Evolutionary conservation across 2,113 vertebrate genomes (phyloP).

Genomic region (Calypte anna): DNA sequence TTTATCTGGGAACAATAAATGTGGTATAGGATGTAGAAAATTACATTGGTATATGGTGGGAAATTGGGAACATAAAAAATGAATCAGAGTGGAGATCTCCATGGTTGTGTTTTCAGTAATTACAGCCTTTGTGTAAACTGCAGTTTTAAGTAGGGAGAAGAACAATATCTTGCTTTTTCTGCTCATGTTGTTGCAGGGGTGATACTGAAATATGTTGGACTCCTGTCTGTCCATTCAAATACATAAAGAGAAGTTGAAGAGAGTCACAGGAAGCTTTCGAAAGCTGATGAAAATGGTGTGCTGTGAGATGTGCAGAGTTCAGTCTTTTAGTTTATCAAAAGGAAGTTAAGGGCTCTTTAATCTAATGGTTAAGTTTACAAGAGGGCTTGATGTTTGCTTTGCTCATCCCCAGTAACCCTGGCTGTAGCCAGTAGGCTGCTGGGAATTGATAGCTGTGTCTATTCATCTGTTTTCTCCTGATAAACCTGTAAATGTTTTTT

Average conservation of each 20-base stretch:
- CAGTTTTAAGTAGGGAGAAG: neutral
- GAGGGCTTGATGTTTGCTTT: neutral
- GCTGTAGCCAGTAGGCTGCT: neutral
- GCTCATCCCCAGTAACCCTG: neutral
- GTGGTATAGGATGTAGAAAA: neutral
- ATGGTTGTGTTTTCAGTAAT: neutral
- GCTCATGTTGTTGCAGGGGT: rapidly evolving
- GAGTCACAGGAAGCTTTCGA: neutral
- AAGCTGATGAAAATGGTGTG: neutral
- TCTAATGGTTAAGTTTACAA: neutral
- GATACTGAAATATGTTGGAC: neutral
- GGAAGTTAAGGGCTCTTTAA: neutral
- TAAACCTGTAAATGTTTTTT: neutral
- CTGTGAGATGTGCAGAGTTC: neutral
- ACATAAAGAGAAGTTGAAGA: neutral
- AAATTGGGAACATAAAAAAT: neutral
- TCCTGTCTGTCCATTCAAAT: neutral
- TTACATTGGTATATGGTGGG: neutral
- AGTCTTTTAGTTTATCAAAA: neutral
- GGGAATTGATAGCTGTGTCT: rapidly evolving
- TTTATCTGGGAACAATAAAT: neutral
- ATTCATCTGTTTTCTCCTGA: neutral
- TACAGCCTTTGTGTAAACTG: neutral
- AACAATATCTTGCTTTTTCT: neutral
- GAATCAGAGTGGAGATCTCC: neutral